Conservation (phyloP, 2,113 vertebrate genomes). For the Anhinga rufa region DNA sequence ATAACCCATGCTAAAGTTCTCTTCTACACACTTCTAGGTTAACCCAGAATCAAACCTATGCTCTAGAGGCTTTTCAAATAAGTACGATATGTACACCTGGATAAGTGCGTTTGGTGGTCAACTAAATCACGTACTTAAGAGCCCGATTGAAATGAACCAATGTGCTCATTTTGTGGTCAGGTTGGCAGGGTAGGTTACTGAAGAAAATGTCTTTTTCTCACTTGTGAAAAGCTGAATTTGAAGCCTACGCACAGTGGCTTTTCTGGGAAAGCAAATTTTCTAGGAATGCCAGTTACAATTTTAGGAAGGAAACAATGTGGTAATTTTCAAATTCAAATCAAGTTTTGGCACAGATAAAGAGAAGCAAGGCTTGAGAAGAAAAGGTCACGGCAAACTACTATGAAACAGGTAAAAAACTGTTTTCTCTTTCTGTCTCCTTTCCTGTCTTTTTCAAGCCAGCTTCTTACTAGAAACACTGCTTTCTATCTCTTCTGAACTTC, state of each 20-base stretch:
- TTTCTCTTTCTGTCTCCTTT: background rate
- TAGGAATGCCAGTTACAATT: constrained; percentile 47
- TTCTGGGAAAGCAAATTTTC: constrained; percentile 53
- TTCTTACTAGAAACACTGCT: constrained; percentile 13
- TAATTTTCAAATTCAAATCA: constrained; percentile 27
- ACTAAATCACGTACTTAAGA: background rate
- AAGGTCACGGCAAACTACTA: background rate
- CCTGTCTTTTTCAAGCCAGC: background rate
- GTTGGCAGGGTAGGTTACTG: background rate
- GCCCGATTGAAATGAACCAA: background rate
- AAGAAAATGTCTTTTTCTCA: constrained; percentile 32
- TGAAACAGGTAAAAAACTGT: background rate
- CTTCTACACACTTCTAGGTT: background rate
- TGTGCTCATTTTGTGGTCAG: background rate
- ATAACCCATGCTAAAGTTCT: background rate
- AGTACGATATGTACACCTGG: rapidly evolving
- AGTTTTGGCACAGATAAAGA: background rate
- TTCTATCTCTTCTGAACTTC: background rate
- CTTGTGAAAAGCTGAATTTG: background rate
- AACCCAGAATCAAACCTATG: background rate
- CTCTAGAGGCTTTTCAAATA: background rate
- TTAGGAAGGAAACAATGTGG: constrained; percentile 44
- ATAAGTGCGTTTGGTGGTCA: background rate
- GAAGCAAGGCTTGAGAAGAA: background rate
- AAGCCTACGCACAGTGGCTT: constrained; percentile 15